phyloP scores from a whole-genome alignment of 2,113 vertebrate species.

The Chloebia gouldiae region DNA sequence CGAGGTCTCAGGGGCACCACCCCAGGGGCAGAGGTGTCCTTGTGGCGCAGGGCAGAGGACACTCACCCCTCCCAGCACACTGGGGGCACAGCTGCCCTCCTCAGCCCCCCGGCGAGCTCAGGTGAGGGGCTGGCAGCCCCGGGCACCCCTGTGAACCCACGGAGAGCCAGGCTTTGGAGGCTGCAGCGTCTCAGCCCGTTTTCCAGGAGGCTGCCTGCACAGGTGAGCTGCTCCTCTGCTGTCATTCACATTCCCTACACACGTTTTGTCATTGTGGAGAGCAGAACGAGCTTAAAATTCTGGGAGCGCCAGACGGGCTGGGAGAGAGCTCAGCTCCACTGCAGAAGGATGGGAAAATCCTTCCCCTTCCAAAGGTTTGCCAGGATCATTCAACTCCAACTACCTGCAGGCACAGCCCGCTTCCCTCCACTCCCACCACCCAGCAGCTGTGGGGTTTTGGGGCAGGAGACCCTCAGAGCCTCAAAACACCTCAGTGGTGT shows the following conservation, averaged over 20 bases:
- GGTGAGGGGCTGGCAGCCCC: background rate
- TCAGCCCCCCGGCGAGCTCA: fast-evolving
- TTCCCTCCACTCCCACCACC: background rate
- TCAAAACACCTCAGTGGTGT: background rate
- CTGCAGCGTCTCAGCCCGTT: background rate
- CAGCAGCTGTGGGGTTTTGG: fast-evolving
- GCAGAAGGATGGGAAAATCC: background rate
- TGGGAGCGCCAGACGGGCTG: background rate
- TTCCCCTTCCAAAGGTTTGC: background rate
- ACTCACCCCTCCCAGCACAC: fast-evolving
- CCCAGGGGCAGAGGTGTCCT: fast-evolving
- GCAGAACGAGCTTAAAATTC: background rate
- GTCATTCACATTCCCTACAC: background rate
- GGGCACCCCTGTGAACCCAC: fast-evolving
- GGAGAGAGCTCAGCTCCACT: background rate
- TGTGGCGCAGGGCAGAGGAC: background rate
- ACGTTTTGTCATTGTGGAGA: background rate
- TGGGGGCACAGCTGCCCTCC: background rate
- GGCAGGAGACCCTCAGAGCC: background rate
- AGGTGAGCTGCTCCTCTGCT: background rate
- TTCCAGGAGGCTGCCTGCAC: background rate
- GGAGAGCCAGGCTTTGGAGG: background rate
- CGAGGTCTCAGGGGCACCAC: background rate
- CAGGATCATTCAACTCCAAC: background rate
- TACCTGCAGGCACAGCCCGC: background rate